Evolutionary conservation across 2,888 invertebrate species (phyloP), one percentile per base, ranked within the genome.

Genomic region (Auanema sp.): DNA sequence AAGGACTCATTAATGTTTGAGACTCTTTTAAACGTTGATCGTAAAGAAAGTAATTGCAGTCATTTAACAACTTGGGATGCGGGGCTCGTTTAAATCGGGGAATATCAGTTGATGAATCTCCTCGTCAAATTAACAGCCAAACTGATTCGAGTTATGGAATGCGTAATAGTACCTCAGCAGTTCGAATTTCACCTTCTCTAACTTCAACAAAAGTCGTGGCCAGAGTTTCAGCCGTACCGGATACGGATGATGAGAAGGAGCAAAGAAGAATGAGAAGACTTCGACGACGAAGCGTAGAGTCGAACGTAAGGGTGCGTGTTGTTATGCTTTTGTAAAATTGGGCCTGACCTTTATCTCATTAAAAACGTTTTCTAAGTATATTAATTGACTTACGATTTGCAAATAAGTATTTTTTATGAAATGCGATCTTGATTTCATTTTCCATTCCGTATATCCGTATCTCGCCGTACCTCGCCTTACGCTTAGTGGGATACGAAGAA

Each of bases 1-100:
- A 81, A 65, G 78, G 75, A 58, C 64, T 79, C 42, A 77, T 79
- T 43, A 77, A 78, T 69, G 79, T 79, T 52, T 70, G 75, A 43
- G 16, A 47, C 3, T 5, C 16, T 21, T 10, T 3, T 5, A 47
- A 18, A 18, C 47, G 21, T 5, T 47, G 3, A 10, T 47, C 10
- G 47, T 10, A 5, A 18, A 14, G 23, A 58, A 2, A 18, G 23
- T 33, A 25, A 18, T 64, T 74, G 56, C 55, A 77, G 77, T 76
- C 74, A 16, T 76, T 77, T 66, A 76, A 76, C 65, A 75, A 74
- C 49, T 66, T 74, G 41, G 74, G 75, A 40, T 69, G 69, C 54
- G 71, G 72, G 21, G 66, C 64, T 49, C 71, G 70, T 23, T 58
- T 76, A 49, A 68, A 76, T 16, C 70, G 76, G 24, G 76, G 72